A percentile compares a stretch with the other conserved stretches of the same genome.
These are phyloP conservation scores for Lycocorax pyrrhopterus DNA, from an alignment of 2,113 vertebrate genomes.

Conservation along the genomic window DNA sequence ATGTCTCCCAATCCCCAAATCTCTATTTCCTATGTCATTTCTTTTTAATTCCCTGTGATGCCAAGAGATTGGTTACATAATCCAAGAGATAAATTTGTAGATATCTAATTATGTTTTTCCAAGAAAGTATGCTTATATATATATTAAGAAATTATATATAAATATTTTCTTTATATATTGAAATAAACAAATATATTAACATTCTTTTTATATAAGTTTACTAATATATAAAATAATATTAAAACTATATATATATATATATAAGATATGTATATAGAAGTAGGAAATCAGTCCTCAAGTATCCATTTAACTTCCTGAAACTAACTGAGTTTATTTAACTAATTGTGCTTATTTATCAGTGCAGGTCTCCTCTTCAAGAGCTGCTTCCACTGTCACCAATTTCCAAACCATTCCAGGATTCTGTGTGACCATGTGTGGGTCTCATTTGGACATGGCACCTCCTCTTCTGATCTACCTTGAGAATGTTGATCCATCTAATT, in stretches of 20 bases:
- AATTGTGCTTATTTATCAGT: not conserved
- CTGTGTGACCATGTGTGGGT: rapidly evolving
- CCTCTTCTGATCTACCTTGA: not conserved
- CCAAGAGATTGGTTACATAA: not conserved
- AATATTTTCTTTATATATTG: not conserved
- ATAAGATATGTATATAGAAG: not conserved
- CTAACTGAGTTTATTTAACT: not conserved
- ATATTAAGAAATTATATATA: not conserved
- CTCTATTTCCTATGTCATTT: not conserved
- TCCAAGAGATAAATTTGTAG: not conserved
- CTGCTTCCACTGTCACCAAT: not conserved
- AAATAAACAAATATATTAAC: not conserved
- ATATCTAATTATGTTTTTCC: not conserved
- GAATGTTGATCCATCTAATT: not conserved
- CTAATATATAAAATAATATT: not conserved
- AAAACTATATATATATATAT: no score
- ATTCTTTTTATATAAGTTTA: not conserved
- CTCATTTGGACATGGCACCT: not conserved
- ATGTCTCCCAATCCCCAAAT: not conserved
- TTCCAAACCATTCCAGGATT: not conserved
- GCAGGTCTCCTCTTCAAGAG: not conserved
- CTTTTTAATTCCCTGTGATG: not conserved
- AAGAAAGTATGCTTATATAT: not conserved
- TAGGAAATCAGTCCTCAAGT: not conserved
- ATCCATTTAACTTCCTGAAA: not conserved